Conservation (phyloP, 2,888 invertebrate species). For the Clitarchus hookeri region DNA sequence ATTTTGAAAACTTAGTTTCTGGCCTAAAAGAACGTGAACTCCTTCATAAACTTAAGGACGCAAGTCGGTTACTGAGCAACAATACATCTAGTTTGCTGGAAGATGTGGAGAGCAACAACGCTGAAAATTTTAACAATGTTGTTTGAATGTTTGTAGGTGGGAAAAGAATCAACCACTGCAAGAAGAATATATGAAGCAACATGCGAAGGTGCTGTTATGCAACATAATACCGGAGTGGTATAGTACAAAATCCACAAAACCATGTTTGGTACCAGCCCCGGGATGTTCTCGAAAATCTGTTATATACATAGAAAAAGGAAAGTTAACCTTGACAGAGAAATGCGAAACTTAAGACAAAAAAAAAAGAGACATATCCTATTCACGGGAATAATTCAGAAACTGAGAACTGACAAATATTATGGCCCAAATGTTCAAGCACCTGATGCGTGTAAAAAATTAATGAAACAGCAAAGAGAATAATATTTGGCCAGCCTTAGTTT, state of each 20-base stretch:
- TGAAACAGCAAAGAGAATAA: neutral
- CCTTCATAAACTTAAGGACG: neutral
- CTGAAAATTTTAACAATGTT: neutral
- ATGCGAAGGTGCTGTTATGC: neutral
- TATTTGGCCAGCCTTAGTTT: neutral
- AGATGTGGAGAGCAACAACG: neutral
- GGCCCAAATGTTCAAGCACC: conserved; percentile 16
- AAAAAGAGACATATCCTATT: neutral
- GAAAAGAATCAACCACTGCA: neutral
- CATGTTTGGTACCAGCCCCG: neutral
- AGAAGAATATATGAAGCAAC: neutral
- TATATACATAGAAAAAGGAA: neutral
- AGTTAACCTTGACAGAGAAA: neutral
- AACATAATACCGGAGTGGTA: neutral
- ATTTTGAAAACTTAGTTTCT: neutral
- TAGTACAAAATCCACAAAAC: neutral
- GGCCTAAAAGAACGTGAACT: neutral
- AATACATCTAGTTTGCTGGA: neutral
- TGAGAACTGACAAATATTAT: neutral
- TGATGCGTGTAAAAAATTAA: neutral
- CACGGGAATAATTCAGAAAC: neutral
- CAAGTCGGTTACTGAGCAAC: neutral
- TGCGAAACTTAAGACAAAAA: neutral
- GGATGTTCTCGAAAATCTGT: neutral
- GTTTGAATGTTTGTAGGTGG: neutral